Evolutionary conservation across 1,140 invertebrate genomes (phyloP), one percentile per base, ranked within the genome.

Genomic region (Drosophila santomea): DNA sequence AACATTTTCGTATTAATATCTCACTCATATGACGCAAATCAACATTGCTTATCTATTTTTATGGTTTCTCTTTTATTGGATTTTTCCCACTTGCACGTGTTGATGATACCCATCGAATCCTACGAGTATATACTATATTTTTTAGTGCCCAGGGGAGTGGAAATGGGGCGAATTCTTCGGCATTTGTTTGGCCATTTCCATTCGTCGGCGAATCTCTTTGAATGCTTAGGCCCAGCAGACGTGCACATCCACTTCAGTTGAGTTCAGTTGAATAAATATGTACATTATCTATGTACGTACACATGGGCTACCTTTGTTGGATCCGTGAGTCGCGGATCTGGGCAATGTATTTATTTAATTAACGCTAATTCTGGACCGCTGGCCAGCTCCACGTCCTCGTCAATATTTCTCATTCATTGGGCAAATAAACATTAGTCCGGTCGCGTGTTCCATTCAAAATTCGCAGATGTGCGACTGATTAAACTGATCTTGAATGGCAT

Each of bases 401-500:
- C 69, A 82, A 74, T 78, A 69, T 74, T 83, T 17, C 25, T 59
- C 47, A 20, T 62, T 74, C 79, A 56, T 58, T 83, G 79, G 57
- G 68, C 80, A 82, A 82, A 81, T 78, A 78, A 82, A 79, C 32
- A 71, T 69, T 68, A 45, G 69, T 50, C 62, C 78, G 71, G 80
- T 82, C 80, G 80, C 80, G 80, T 82, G 80, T 81, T 45, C 23
- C 35, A 66, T 38, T 47, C 20, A 15, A 39, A 47, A 12, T 32
- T 15, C 58, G 52, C 57, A 75, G 69, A 54, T 59, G 57, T 50
- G 64, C 55, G 35, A 28, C 28, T 63, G 58, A 39, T 25, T 44
- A 20, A 38, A 41, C 23, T 23, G 45, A 50, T 39, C 36, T 25
- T 38, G 15, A 28, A n/a, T 35, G 15, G 41, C 7, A 38, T 55